phyloP scores from a whole-genome alignment of 2,888 invertebrate genomes.

The Stictocephala bisonia region DNA sequence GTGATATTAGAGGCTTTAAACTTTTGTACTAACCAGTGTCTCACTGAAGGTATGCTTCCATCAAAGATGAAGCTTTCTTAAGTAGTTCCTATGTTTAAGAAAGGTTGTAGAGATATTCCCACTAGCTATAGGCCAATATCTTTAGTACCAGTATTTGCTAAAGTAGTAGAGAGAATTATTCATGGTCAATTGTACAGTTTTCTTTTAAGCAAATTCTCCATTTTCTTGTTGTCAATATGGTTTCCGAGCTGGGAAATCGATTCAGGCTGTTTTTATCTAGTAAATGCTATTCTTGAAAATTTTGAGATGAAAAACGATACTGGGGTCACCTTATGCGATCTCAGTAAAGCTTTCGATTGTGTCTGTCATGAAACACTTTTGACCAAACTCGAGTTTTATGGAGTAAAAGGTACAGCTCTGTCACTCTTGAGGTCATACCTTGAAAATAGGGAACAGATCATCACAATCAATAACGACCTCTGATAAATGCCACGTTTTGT shows the following conservation, averaged over 20 bases:
- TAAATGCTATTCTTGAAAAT: background rate
- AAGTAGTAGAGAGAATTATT: background rate
- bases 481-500: background rate
- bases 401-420: background rate
- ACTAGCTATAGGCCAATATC: background rate
- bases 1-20: background rate
- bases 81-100: constrained; percentile 9
- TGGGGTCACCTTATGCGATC: constrained; percentile 9
- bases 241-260: background rate
- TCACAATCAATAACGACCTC: background rate
- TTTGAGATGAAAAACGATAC: background rate
- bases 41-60: constrained; percentile 3
- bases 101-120: background rate
- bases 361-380: background rate
- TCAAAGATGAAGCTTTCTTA: background rate
- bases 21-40: background rate
- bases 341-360: constrained; percentile 26
- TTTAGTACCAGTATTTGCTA: background rate
- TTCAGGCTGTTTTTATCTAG: background rate
- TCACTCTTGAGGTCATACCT: background rate
- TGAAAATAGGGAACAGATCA: background rate
- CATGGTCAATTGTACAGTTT: background rate
- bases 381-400: constrained; percentile 7
- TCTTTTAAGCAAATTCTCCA: background rate
- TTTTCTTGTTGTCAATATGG: background rate